These are phyloP conservation scores for Glaucopsyche alexis DNA, from an alignment of 2,888 invertebrate genomes.

Conservation along the genomic window DNA sequence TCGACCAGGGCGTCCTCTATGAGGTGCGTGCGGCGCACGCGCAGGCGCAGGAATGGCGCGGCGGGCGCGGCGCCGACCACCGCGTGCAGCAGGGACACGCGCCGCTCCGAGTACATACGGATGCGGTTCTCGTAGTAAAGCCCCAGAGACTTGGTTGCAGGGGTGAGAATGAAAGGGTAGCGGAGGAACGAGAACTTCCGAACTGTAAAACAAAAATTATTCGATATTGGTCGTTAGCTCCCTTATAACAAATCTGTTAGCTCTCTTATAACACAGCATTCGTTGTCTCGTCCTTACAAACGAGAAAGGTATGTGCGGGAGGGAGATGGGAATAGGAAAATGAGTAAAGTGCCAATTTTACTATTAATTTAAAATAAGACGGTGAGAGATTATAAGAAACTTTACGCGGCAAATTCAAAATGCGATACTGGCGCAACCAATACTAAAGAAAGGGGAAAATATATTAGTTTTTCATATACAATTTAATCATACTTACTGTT, in stretches of 20 bases:
- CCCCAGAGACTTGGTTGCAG: constrained; percentile 94
- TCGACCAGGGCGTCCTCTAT: constrained; percentile 96
- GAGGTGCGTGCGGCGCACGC: constrained; percentile 90
- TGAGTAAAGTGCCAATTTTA: no score
- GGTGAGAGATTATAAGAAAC: no score
- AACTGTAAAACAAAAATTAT: constrained; percentile 48
- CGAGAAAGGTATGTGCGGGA: no score
- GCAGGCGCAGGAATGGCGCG: constrained; percentile 91
- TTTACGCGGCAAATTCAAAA: no score
- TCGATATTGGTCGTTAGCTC: no score
- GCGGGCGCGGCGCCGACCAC: constrained; percentile 90
- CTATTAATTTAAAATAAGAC: no score
- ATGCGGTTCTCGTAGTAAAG: constrained; percentile 97
- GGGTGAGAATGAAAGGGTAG: constrained; percentile 94
- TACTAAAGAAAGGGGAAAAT: no score
- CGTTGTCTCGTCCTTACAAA: no score
- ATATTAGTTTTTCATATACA: neutral
- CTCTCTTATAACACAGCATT: no score
- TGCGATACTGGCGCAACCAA: no score
- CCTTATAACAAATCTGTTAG: no score
- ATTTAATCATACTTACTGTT: constrained; percentile 55
- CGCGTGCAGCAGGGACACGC: constrained; percentile 91
- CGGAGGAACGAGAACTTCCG: constrained; percentile 93
- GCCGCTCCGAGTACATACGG: constrained; percentile 95
- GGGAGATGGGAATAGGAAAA: no score